Conservation (phyloP, 2,888 invertebrate species). For the Tineola bisselliella region DNA sequence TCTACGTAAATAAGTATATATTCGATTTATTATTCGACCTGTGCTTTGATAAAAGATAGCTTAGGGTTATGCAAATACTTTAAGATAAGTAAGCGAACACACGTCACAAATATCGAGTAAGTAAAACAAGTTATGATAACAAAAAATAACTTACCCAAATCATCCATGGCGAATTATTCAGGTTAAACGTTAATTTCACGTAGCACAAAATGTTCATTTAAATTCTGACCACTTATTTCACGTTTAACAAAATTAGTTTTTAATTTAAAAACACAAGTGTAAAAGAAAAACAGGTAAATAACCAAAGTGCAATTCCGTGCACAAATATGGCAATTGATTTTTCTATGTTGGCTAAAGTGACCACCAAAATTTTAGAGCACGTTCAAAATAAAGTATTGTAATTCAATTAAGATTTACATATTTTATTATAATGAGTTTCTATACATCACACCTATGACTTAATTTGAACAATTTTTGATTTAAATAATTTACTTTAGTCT, state of each 20-base stretch:
- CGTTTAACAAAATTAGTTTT: not conserved
- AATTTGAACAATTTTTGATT: too few relatives aligned
- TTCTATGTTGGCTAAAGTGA: constrained; percentile 14
- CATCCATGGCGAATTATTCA: constrained; percentile 40
- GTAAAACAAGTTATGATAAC: constrained; percentile 61
- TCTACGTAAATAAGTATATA: not conserved
- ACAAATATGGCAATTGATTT: constrained; percentile 34
- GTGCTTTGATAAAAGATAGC: not conserved
- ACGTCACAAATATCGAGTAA: constrained; percentile 39
- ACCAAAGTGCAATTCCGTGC: constrained; percentile 28
- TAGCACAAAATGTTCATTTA: not conserved
- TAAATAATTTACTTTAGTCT: too few relatives aligned
- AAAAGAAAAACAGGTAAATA: constrained; percentile 30
- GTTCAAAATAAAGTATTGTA: constrained; percentile 9
- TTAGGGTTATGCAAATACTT: not conserved
- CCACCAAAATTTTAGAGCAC: constrained; percentile 14
- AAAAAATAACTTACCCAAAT: constrained; percentile 54
- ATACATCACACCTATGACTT: too few relatives aligned
- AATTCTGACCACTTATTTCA: not conserved
- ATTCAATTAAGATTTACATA: too few relatives aligned
- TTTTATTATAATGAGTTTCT: too few relatives aligned
- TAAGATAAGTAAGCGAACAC: constrained; percentile 22
- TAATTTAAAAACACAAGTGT: constrained; percentile 20
- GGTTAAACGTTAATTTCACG: not conserved
- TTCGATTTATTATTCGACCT: not conserved